Base-by-base conservation (phyloP, 1,140 invertebrate species). In the Diachasmimorpha longicaudata region DNA sequence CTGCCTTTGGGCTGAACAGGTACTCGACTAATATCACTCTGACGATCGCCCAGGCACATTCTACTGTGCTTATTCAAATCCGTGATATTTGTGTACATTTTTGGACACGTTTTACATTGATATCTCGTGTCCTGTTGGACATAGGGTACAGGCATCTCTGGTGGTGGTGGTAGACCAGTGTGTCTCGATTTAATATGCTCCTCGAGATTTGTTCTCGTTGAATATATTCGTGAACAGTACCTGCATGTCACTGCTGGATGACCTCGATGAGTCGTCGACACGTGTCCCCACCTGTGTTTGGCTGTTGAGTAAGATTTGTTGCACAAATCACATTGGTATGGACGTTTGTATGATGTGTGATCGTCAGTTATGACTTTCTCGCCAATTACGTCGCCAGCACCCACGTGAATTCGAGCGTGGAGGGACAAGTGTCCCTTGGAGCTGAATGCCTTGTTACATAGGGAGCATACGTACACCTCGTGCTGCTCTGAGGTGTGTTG, bases 211-310 rank as follows among this genome's bases (percentile, higher is more conserved):
- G 83, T 80, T 36, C 88, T 83, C 0, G 89, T 90, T 14, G 89
- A 90, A 74, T 90, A 91, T 72, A 90, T 90, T 5, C 89, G 81
- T 3, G 85, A 84, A 78, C 90, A 90, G 44, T 87, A 85, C 10
- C 82, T 80, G 74, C 90, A 90, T 0, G 89, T 90, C 13, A 90
- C 89, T 9, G 87, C 86, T 13, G 89, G 89, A 81, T 91, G 86
- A 19, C 90, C 90, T 75, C 88, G 85, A 72, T 91, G 90, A 6
- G 85, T 85, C 1, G 89, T 88, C 14, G 89, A 90, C 13, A 91
- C 90, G 70, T 91, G 90, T 55, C 89, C 89, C 90, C 90, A 91
- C 37, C 90, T 84, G 79, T 91, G 90, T 79, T 91, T 90, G 0
- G 90, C 89, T 1, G 89, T 89, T 4, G 89, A 89, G 79, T 90